A percentile compares a stretch with the other conserved stretches of the same genome.
Evolutionary conservation across 2,797 vertebrate species (phyloP).

Genomic region (Phoeniculus purpureus): DNA sequence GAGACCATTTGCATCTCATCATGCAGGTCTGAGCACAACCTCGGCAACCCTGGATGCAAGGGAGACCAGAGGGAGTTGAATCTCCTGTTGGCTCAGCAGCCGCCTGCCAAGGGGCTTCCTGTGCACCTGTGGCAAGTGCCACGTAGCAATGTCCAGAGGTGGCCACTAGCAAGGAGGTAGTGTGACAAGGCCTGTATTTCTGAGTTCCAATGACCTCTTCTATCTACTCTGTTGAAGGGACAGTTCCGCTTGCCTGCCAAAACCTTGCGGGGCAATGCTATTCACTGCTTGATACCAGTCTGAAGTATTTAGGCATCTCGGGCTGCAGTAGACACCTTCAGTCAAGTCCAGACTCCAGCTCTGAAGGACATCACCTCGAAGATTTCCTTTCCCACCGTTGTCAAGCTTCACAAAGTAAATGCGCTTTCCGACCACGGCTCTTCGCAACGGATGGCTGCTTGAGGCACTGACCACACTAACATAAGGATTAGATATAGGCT

Average conservation of each 20-base stretch:
- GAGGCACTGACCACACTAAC: constrained; percentile 49
- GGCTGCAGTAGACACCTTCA: constrained; percentile 63
- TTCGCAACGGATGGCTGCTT: constrained; percentile 29
- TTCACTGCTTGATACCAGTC: constrained; percentile 60
- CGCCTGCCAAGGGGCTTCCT: not conserved
- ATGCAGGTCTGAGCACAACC: not conserved
- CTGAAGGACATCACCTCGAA: constrained; percentile 62
- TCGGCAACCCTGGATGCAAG: not conserved
- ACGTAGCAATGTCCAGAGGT: accelerated
- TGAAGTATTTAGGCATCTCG: constrained; percentile 71
- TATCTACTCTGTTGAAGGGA: constrained; percentile 67
- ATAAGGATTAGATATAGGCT: not conserved
- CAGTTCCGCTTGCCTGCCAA: constrained; percentile 46
- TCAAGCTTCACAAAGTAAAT: constrained; percentile 69
- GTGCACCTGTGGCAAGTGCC: not conserved
- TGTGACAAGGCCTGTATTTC: constrained; percentile 26
- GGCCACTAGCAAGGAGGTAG: not conserved
- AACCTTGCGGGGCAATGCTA: constrained; percentile 64
- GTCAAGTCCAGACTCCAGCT: constrained; percentile 58
- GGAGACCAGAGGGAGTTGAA: not conserved
- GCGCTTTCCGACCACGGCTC: not conserved
- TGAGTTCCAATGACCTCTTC: constrained; percentile 60
- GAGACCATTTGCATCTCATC: accelerated
- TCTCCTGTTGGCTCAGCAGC: not conserved
- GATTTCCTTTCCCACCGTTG: constrained; percentile 68